Base-by-base conservation (phyloP, 2,797 vertebrate genomes). In the Esox masquinongy region DNA sequence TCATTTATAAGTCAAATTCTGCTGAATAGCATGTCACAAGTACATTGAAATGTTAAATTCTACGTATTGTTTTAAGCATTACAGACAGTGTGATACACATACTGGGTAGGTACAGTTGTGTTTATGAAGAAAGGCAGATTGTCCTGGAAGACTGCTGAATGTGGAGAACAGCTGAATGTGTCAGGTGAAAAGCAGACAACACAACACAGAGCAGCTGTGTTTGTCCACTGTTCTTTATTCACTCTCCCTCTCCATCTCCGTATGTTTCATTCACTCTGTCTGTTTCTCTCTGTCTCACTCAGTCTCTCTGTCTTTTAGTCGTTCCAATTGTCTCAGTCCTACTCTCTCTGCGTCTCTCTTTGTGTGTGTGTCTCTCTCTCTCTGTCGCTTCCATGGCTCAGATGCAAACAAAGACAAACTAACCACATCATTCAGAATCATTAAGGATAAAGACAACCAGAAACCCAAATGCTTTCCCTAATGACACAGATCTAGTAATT, bases 121-220 rank as follows among this genome's bases (percentile, higher is more conserved):
- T 39, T 39, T 50, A 24, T 5, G 36, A 70, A 70, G 68, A 29
- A 70, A 70, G 68, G 47, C 12, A 9, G 68, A 12, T 50, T 24
- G 14, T 24, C 47, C 68, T 70, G 24, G 68, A n/a, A 68, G 34
- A 16, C 51, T 31, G 29, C 43, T 12, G 9, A 19, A 24, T 70
- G 6, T 59, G 47, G 53, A 66, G 64, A 61, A 68, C 75, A 84
- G 76, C 61, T 82, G 70, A 73, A n/a, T 74, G 61, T 61, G 61
- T 79, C 72, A 82, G 78, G 61, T 77, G 72, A 83, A 84, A 67
- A n/a, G 29, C n/a, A 63, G n/a, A 74, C 34, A 29, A 73, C 68
- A 49, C 56, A 61, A 29, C 16, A 53, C 34, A 26, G 63, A 8
- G 24, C 67, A 73, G 72, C 76, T 79, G 75, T 72, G 64, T 79